Evolutionary conservation across 2,797 vertebrate genomes (phyloP), one percentile per base, ranked within the genome.

Genomic region (Notamacropus eugenii): DNA sequence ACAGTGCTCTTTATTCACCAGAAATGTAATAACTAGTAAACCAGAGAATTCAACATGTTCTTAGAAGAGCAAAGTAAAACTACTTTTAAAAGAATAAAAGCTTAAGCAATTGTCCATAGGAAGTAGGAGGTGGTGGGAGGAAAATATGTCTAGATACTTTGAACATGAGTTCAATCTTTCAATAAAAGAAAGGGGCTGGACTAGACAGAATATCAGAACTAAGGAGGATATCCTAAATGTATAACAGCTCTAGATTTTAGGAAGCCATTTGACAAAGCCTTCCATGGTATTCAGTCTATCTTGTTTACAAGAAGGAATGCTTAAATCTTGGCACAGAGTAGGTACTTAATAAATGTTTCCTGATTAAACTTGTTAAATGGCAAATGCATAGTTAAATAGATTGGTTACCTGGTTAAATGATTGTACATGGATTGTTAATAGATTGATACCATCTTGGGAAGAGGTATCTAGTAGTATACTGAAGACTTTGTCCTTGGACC

Each of bases 41-140:
- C 54, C 59, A 94, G 92, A 98, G 97, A 93, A 54, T 31, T 95
- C 52, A 31, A 16, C 93, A 62, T 90, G 96, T 94, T 24, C 96
- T 97, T 91, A 95, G 58, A 96, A 97, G 54, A 96, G 94, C 34
- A 93, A 97, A 90, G 54, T 93, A 52, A 93, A 96, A 96, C 92
- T 94, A 97, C 95, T 96, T 97, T 97, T 96, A 74, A 96, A 59
- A 96, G 67, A 96, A 96, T 96, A 91, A 31, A 92, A 96, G 93
- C 54, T 96, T 90, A 31, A 96, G 93, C 93, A 94, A 95, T 90
- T 95, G 56, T 93, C 29, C 31, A 91, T 62, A 82, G 91, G 90
- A 67, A 55, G 54, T 96, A 94, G 95, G 92, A 96, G 93, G 93
- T 92, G 55, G 92, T 87, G 96, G n/a, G 59, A 95, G 46, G 59